Base-by-base conservation (phyloP, 2,113 vertebrate species). In the Cyprinodon variegatus region DNA sequence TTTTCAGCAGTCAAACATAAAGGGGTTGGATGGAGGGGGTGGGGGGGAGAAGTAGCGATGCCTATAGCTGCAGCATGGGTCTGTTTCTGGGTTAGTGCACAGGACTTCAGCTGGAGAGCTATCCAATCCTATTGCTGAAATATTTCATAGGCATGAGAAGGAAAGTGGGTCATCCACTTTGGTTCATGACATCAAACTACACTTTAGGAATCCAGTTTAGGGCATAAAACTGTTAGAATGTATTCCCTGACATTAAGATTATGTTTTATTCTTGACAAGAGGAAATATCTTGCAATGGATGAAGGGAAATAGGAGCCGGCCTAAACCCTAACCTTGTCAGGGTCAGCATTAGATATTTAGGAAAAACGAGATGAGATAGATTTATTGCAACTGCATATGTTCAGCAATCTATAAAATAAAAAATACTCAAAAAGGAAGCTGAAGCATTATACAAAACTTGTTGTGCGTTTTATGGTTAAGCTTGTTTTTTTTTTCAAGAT, bases 131-230 rank as follows among this genome's bases (percentile, higher is more conserved):
- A 84, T 90, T 92, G 89, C 90, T 89, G 90, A 93, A 93, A 91
- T 91, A 91, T 92, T 94, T 93, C 86, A 84, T 88, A 91, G 88
- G 83, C 89, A 85, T 63, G 65, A 70, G 70, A 68, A 70, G 73
- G 78, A 91, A 93, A 93, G 86, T 94, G 91, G 92, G 93, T 94
- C 93, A 94, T 89, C 88, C 83, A 90, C 84, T 89, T 91, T 86
- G 59, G 14, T 93, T 91, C 72, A 75, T 91, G 82, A 90, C 89
- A 92, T 91, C 83, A 84, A 88, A 88, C 81, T 85, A 83, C 86
- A 91, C 90, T 92, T 92, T 70, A 94, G 84, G 91, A 93, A 93
- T 88, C 81, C 79, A 69, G 83, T 89, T 92, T 88, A 74, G 78
- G 85, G 88, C 84, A 86, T 90, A 85, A 87, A 87, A 76, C 84